phyloP scores from a whole-genome alignment of 2,888 invertebrate genomes.

The Cephus pygmeus region DNA sequence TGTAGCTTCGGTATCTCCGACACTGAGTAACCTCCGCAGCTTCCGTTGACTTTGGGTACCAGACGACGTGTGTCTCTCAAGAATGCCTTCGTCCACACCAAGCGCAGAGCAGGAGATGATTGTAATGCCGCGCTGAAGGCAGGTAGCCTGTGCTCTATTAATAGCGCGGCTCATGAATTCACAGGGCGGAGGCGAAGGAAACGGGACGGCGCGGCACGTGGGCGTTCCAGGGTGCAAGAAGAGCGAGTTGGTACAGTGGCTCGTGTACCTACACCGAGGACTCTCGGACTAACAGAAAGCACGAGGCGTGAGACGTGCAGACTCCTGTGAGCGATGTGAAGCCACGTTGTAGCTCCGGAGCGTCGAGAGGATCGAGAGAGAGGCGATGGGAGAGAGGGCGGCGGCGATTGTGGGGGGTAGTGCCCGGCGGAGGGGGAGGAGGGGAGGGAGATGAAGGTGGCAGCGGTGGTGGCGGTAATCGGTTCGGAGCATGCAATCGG shows the following conservation, averaged over 20 bases:
- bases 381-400: neutral
- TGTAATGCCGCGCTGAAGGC: neutral
- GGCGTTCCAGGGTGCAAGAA: slow-evolving; percentile 35
- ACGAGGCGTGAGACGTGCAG: neutral
- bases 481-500: slow-evolving; percentile 38
- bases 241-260: neutral
- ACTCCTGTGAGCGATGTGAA: neutral
- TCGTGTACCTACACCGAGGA: neutral
- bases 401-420: neutral
- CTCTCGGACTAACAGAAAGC: neutral
- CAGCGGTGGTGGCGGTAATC: slow-evolving; percentile 22
- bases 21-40: neutral
- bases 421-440: neutral
- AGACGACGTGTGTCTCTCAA: neutral
- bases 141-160: slow-evolving; percentile 13
- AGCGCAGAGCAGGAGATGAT: neutral
- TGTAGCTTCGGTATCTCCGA: too few species aligned
- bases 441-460: neutral
- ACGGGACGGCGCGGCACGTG: slow-evolving; percentile 33
- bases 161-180: slow-evolving; percentile 16
- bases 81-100: neutral
- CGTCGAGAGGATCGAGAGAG: slow-evolving; percentile 9
- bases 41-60: neutral
- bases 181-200: neutral
- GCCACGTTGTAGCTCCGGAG: neutral